Evolutionary conservation across 1,140 invertebrate species (phyloP).

Genomic region (Monochamus saltuarius): DNA sequence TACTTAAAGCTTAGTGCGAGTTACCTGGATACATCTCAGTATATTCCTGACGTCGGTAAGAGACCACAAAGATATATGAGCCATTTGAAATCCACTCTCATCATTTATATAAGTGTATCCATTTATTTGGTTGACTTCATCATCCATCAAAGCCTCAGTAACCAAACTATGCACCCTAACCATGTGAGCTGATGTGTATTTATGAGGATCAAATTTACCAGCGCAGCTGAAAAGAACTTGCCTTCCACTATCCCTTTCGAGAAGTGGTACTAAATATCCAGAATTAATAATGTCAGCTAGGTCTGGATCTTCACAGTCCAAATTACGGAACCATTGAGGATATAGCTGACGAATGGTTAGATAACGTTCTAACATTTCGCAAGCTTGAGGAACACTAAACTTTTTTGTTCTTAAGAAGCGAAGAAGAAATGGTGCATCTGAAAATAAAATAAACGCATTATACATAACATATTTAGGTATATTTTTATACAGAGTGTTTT

Average conservation of each 20-base stretch:
- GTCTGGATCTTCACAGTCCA: conserved; percentile 70
- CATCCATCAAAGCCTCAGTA: conserved; percentile 75
- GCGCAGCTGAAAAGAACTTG: conserved; percentile 74
- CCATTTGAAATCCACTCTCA: conserved; percentile 78
- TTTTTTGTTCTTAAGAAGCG: conserved; percentile 84
- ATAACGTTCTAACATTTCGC: conserved; percentile 83
- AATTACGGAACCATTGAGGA: conserved; percentile 79
- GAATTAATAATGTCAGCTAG: conserved; percentile 74
- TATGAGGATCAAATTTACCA: conserved; percentile 72
- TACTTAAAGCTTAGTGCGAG: no score
- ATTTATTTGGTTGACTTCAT: conserved; percentile 74
- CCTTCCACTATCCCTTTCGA: conserved; percentile 72
- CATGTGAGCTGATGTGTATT: conserved; percentile 74
- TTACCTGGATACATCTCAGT: conserved; percentile 75
- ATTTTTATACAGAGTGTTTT: no score
- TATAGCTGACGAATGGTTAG: conserved; percentile 77
- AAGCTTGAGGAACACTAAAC: conserved; percentile 79
- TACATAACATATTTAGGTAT: no score
- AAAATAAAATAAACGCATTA: no score
- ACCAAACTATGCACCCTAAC: conserved; percentile 73
- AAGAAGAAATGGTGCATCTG: conserved; percentile 75
- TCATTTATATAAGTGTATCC: conserved; percentile 83
- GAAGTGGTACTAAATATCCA: conserved; percentile 79
- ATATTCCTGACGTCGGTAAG: conserved; percentile 75
- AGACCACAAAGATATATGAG: conserved; percentile 79